Evolutionary conservation across 1,140 invertebrate species (phyloP).

Genomic region (Drosophila yakuba): DNA sequence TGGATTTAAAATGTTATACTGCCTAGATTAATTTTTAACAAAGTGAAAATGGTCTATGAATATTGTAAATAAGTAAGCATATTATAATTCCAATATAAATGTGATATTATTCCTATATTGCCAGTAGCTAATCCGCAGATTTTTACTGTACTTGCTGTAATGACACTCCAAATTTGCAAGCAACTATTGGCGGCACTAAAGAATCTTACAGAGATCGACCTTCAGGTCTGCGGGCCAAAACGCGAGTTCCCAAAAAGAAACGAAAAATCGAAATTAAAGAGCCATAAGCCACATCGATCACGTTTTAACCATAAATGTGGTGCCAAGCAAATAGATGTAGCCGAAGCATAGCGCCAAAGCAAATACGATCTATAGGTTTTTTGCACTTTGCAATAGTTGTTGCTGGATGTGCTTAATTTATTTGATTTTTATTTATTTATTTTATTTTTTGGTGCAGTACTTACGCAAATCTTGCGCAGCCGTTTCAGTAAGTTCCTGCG

Average conservation of each 20-base stretch:
- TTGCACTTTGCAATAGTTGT: slow-evolving; percentile 18
- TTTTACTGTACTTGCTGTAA: slow-evolving; percentile 24
- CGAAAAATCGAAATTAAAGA: slow-evolving; percentile 34
- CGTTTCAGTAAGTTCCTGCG: slow-evolving; percentile 64
- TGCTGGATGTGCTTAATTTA: slow-evolving; percentile 16
- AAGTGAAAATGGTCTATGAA: too few species aligned
- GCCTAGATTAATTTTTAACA: not conserved
- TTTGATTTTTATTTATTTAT: slow-evolving; percentile 14
- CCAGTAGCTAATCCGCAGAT: not conserved
- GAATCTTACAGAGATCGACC: slow-evolving; percentile 57
- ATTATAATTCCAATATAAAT: too few species aligned
- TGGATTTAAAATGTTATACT: too few species aligned
- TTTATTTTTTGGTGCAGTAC: slow-evolving; percentile 59
- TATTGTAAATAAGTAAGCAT: too few species aligned
- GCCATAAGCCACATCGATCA: slow-evolving; percentile 63
- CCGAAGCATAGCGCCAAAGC: slow-evolving; percentile 32
- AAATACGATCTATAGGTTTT: slow-evolving; percentile 46
- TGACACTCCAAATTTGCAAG: slow-evolving; percentile 21
- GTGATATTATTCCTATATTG: too few species aligned
- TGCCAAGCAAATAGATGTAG: slow-evolving; percentile 28
- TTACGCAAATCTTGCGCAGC: slow-evolving; percentile 83
- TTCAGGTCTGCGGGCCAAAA: slow-evolving; percentile 43
- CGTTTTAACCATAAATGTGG: slow-evolving; percentile 71
- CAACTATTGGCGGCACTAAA: slow-evolving; percentile 29
- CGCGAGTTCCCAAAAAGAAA: slow-evolving; percentile 1